Evolutionary conservation across 2,113 vertebrate genomes (phyloP).

Genomic region (Paramisgurnus dabryanus): DNA sequence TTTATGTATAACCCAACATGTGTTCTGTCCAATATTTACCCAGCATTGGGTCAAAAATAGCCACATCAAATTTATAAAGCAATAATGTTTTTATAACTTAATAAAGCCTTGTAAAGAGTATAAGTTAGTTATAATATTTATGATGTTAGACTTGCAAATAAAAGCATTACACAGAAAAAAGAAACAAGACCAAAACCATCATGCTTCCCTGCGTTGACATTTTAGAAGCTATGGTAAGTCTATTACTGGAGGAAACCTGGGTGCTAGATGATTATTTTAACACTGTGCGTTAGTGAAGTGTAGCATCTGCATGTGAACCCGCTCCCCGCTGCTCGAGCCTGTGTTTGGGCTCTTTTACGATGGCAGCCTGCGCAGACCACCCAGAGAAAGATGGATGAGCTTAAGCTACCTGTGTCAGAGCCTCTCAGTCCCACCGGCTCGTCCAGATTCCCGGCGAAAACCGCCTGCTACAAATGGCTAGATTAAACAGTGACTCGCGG

Average conservation of each 20-base stretch:
- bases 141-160: neutral
- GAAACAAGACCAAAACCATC: neutral
- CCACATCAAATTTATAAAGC: no score
- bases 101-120: no score
- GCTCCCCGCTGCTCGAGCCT: conserved; percentile 57
- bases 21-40: no score
- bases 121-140: no score
- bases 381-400: conserved; percentile 72
- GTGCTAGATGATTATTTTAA: conserved; percentile 8
- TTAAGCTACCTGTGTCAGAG: conserved; percentile 64
- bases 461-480: conserved; percentile 71
- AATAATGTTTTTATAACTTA: no score
- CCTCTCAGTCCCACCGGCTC: conserved; percentile 58
- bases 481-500: conserved; percentile 75
- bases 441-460: conserved; percentile 59
- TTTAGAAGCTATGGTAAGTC: conserved; percentile 27
- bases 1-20: no score
- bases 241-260: conserved; percentile 30
- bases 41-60: no score
- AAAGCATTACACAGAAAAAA: conserved; percentile 10
- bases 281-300: conserved; percentile 42
- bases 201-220: conserved; percentile 6
- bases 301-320: conserved; percentile 59
- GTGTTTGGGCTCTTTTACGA: conserved; percentile 59
- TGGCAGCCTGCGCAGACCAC: conserved; percentile 65